Evolutionary conservation across 1,140 invertebrate genomes (phyloP).

Genomic region (Camponotus pennsylvanicus): DNA sequence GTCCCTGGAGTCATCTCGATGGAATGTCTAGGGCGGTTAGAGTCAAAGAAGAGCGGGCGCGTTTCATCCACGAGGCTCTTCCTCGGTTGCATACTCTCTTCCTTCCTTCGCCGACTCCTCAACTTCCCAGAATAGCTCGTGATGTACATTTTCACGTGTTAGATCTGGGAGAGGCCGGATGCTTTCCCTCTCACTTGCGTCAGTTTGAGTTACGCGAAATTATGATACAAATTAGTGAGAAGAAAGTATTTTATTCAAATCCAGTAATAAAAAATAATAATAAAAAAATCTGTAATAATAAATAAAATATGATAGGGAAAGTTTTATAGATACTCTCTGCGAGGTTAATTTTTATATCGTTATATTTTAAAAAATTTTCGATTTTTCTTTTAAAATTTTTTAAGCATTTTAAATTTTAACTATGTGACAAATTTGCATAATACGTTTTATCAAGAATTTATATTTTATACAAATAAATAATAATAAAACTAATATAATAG

Average conservation of each 20-base stretch:
- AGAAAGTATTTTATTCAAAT: slow-evolving; percentile 1
- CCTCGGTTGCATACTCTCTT: slow-evolving; percentile 44
- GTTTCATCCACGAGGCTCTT: slow-evolving; percentile 66
- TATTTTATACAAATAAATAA: too few species aligned
- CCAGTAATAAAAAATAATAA: slow-evolving; percentile 1
- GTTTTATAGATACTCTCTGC: too few species aligned
- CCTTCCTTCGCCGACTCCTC: slow-evolving; percentile 52
- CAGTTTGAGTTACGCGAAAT: slow-evolving; percentile 6
- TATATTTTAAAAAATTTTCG: neutral
- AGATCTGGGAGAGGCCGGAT: slow-evolving; percentile 11
- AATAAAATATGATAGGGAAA: neutral
- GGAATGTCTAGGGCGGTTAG: slow-evolving; percentile 80
- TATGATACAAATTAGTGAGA: neutral
- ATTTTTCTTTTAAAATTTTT: neutral
- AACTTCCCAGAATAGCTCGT: slow-evolving; percentile 44
- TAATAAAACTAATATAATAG: too few species aligned
- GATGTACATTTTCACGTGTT: slow-evolving; percentile 32
- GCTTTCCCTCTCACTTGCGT: neutral
- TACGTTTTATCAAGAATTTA: neutral
- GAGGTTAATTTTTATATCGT: neutral
- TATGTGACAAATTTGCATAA: neutral
- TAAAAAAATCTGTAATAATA: neutral
- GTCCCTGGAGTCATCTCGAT: slow-evolving; percentile 80
- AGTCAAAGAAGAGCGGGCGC: slow-evolving; percentile 76
- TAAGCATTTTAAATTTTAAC: neutral